A percentile compares a stretch with the other conserved stretches of the same genome.
phyloP scores from a whole-genome alignment of 2,888 invertebrate genomes.

The Chesias legatella region DNA sequence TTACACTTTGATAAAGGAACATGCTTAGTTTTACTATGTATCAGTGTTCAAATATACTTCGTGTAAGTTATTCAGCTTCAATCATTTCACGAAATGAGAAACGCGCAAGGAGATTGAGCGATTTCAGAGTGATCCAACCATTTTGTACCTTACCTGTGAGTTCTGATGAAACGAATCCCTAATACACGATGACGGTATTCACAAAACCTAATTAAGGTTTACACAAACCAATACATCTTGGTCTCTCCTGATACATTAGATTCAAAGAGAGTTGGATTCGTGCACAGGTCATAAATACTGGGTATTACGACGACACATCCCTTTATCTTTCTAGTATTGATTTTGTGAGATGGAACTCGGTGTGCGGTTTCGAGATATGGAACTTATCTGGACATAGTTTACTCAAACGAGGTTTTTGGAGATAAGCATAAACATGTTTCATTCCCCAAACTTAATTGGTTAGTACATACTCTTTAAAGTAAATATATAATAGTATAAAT shows the following conservation, averaged over 20 bases:
- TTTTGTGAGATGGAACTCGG: conserved; percentile 68
- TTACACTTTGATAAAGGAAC: too few relatives aligned
- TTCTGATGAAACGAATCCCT: conserved; percentile 74
- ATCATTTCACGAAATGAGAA: too few relatives aligned
- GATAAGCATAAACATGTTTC: conserved; percentile 5
- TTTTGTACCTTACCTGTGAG: conserved; percentile 24
- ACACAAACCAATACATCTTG: conserved; percentile 42
- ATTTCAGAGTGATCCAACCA: background rate
- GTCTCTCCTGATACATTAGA: conserved; percentile 19
- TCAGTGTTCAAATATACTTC: too few relatives aligned
- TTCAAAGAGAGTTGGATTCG: conserved; percentile 1
- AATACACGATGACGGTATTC: conserved; percentile 75
- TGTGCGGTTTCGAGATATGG: conserved; percentile 65
- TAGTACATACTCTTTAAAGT: too few relatives aligned
- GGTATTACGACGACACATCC: conserved; percentile 43
- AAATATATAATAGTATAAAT: too few relatives aligned
- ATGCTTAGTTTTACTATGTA: too few relatives aligned
- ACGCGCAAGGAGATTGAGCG: too few relatives aligned
- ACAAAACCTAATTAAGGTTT: conserved; percentile 73
- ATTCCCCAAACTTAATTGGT: too few relatives aligned
- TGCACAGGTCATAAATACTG: conserved; percentile 36
- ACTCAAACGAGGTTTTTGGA: conserved; percentile 14
- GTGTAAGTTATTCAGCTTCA: too few relatives aligned
- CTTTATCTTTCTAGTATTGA: conserved; percentile 72
- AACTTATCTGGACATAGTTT: conserved; percentile 37